A percentile compares a stretch with the other conserved stretches of the same genome.
These are phyloP conservation scores for Acanthacorydalis orientalis DNA, from an alignment of 2,888 invertebrate genomes.

Conservation along the genomic window DNA sequence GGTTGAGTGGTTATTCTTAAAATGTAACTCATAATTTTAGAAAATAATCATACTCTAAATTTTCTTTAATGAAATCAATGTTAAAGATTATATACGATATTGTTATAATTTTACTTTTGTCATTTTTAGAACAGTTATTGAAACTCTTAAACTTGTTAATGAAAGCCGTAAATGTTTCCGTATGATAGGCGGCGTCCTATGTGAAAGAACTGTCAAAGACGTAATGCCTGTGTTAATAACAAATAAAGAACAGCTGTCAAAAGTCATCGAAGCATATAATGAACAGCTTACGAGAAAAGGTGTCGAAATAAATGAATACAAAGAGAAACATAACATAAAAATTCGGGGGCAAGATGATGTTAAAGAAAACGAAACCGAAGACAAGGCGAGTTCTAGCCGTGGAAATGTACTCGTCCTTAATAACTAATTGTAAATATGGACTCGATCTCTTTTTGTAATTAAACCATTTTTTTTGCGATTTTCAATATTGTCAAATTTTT, in stretches of 20 bases:
- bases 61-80: too few species aligned
- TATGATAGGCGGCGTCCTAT: constrained; percentile 84
- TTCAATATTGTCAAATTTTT: too few species aligned
- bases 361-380: constrained; percentile 12
- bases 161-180: constrained; percentile 77
- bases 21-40: too few species aligned
- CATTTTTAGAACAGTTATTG: constrained; percentile 72
- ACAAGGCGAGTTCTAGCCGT: constrained; percentile 15
- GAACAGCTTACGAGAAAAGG: constrained; percentile 77
- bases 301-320: constrained; percentile 77
- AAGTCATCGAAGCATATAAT: constrained; percentile 60
- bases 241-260: constrained; percentile 65
- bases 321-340: constrained; percentile 77
- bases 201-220: constrained; percentile 82
- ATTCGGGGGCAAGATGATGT: constrained; percentile 52
- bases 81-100: too few species aligned
- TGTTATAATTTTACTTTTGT: neutral
- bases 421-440: constrained; percentile 1
- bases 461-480: too few species aligned
- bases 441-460: neutral
- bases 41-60: too few species aligned
- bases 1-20: too few species aligned
- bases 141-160: constrained; percentile 75
- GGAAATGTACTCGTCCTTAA: constrained; percentile 24
- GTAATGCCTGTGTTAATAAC: constrained; percentile 68